These are phyloP conservation scores for Philhelius pedissequus DNA, from an alignment of 2,888 invertebrate species.

Conservation along the genomic window DNA sequence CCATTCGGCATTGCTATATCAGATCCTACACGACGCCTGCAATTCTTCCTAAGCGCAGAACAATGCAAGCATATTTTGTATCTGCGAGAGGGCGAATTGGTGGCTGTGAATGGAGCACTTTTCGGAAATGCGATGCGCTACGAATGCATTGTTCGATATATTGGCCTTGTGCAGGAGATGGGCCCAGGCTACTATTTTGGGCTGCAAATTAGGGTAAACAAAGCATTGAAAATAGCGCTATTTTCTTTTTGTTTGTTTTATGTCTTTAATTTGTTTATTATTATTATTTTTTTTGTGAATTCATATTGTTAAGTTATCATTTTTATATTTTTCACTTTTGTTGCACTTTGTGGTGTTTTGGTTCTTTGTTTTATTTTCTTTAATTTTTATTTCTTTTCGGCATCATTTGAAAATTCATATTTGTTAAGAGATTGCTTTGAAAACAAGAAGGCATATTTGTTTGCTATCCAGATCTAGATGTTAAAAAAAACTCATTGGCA, in stretches of 20 bases:
- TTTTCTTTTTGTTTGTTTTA: neutral
- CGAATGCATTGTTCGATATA: slow-evolving; percentile 79
- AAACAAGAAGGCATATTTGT: neutral
- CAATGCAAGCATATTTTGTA: slow-evolving; percentile 79
- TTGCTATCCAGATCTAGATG: slow-evolving; percentile 21
- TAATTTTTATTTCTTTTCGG: slow-evolving; percentile 7
- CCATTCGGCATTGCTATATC: slow-evolving; percentile 80
- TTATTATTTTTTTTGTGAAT: neutral
- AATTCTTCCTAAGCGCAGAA: slow-evolving; percentile 78
- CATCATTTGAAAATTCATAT: neutral
- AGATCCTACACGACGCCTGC: slow-evolving; percentile 80
- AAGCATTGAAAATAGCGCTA: slow-evolving; percentile 40
- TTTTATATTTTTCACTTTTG: slow-evolving; percentile 12
- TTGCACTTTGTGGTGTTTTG: slow-evolving; percentile 41
- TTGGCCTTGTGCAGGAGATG: slow-evolving; percentile 80
- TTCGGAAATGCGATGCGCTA: slow-evolving; percentile 69
- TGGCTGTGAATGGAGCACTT: slow-evolving; percentile 78
- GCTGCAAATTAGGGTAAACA: slow-evolving; percentile 80
- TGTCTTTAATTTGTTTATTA: neutral
- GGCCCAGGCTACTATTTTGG: slow-evolving; percentile 81
- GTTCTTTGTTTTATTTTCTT: neutral
- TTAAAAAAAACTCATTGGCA: slow-evolving; percentile 34
- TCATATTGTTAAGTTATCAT: slow-evolving; percentile 1
- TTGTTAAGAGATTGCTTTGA: neutral
- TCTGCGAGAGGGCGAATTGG: slow-evolving; percentile 74